Evolutionary conservation across 2,113 vertebrate genomes (phyloP), one percentile per base, ranked within the genome.

Genomic region (Carassius carassius): DNA sequence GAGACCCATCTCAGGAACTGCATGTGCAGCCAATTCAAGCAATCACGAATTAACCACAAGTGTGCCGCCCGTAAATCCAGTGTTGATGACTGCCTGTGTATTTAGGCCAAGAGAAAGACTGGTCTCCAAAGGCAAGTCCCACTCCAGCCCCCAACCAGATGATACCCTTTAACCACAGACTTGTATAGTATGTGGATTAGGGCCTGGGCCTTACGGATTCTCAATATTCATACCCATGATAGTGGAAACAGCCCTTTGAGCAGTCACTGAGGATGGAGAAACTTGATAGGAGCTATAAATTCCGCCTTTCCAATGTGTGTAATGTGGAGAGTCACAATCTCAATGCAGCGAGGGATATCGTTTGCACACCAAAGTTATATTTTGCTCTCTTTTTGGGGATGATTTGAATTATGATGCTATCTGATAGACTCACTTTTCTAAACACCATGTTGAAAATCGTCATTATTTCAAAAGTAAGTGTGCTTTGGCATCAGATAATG

Each of bases 41-140:
- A 93, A 92, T 94, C 93, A 88, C 60, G 86, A 84, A 89, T 90
- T 90, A 93, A 90, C 91, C 86, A 56, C 90, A 90, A 93, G 92
- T 91, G 87, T 88, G 84, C 74, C 86, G 88, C 89, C 90, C 89
- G 89, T 93, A 94, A 94, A 93, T 93, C 91, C 91, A 90, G 83
- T 89, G 49, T 89, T 88, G 89, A 92, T 92, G 90, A 91, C 90
- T 92, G 89, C 89, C 86, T 92, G 91, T 90, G 89, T 90, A 78
- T 81, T 19, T 70, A 60, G 90, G 90, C 90, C 91, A 90, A 90
- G 87, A 90, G 83, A 89, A 85, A 92, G 87, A 86, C 87, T 78
- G 73, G 84, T 82, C 83, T 82, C 79, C 69, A 79, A 84, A 84
- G 65, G 32, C 58, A 37, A 72, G 56, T 74, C 78, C 47, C 81